Evolutionary conservation across 2,888 invertebrate genomes (phyloP), one percentile per base, ranked within the genome.

Genomic region (Fragum sueziense): DNA sequence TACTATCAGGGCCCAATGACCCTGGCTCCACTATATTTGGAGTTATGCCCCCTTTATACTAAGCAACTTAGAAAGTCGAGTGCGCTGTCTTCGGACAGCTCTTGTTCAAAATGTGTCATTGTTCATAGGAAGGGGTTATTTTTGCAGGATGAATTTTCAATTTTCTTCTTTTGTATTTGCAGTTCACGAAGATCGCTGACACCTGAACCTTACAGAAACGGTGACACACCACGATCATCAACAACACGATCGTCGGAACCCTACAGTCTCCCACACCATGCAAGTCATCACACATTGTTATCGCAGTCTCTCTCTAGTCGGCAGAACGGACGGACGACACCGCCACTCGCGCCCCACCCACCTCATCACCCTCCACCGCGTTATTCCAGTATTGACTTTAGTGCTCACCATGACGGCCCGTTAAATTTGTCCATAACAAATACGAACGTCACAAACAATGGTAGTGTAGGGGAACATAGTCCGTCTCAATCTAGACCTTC

Each of bases 381-480:
- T 62, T 79, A 81, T 76, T 80, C 70, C 52, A 79, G 47, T 37
- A 75, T 70, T 3, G 87, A 86, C 70, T 70, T 31, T 65, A 65
- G 29, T 27, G 34, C 41, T 20, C 70, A 54, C 34, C 88, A 88
- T 75, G 88, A 89, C 59, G 87, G 86, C 22, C 90, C 90, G 9
- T 86, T 90, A 62, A 90, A 90, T 70, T 78, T 90, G 67, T 89
- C 90, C 2, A 72, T 89, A 34, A 85, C 88, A 25, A 85, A 81
- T 70, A 75, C 74, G 27, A 79, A 70, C 51, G n/a, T n/a, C n/a
- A n/a, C n/a, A n/a, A 76, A 57, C 37, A 74, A 74, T 37, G 68
- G 76, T 34, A 76, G 70, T 31, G 57, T 74, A 33, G 70, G 61
- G 31, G 52, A 61, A n/a, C 76, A 79, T 34, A 82, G 78, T 74